Percentiles rank a stretch among this genome's conserved stretches.
phyloP scores from a whole-genome alignment of 2,113 vertebrate species.

The Tetrao urogallus region DNA sequence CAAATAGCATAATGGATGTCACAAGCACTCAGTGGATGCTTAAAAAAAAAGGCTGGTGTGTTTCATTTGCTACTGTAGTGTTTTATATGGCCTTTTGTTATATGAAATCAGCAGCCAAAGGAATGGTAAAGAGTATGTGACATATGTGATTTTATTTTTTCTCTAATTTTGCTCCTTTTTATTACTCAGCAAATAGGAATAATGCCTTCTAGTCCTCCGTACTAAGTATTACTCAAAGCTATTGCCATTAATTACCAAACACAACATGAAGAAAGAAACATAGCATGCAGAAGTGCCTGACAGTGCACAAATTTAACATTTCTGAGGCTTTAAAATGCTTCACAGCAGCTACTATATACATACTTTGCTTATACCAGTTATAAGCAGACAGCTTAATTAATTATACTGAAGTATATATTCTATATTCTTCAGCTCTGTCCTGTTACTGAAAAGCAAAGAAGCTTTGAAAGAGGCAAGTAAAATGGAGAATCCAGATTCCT shows the following conservation, averaged over 20 bases:
- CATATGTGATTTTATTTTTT: neutral
- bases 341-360: neutral
- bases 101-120: neutral
- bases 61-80: neutral
- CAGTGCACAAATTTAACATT: neutral
- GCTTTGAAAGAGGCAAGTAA: neutral
- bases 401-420: neutral
- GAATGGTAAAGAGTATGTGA: neutral
- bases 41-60: neutral
- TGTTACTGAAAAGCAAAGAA: neutral
- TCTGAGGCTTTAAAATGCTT: neutral
- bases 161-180: neutral
- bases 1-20: neutral
- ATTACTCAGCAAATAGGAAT: neutral
- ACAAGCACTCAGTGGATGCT: fast-evolving
- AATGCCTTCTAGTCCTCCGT: neutral
- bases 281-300: neutral
- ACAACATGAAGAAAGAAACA: neutral
- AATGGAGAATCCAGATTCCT: neutral
- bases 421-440: neutral
- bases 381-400: neutral
- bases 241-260: neutral
- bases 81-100: neutral
- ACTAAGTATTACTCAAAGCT: neutral
- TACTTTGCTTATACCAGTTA: neutral